Evolutionary conservation across 2,113 vertebrate species (phyloP).

Genomic region (Datnioides undecimradiatus): DNA sequence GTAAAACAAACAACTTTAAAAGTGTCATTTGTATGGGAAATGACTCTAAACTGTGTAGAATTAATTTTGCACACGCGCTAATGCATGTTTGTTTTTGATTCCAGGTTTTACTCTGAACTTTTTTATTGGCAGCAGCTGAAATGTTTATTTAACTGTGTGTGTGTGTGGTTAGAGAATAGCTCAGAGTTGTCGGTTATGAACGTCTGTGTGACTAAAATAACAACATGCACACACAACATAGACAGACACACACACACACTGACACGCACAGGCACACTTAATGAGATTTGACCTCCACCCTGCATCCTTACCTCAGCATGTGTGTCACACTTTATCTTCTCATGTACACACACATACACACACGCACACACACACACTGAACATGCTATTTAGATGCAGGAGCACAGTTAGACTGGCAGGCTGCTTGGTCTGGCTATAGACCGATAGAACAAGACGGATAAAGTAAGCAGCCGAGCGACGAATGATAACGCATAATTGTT

Average conservation of each 20-base stretch:
- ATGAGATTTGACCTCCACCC: conserved; percentile 31
- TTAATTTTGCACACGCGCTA: too few species aligned
- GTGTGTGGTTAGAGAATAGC: too few species aligned
- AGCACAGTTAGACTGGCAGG: conserved; percentile 38
- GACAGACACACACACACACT: background rate
- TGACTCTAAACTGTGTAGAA: too few species aligned
- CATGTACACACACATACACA: background rate
- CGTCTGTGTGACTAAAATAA: background rate
- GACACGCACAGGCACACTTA: background rate
- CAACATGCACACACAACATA: background rate
- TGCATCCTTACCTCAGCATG: conserved; percentile 48
- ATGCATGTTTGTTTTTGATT: too few species aligned
- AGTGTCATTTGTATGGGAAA: too few species aligned
- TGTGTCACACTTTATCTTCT: conserved; percentile 32
- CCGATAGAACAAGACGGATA: background rate
- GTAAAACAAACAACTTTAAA: too few species aligned
- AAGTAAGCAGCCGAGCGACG: background rate
- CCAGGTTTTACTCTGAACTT: too few species aligned
- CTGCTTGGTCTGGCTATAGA: conserved; percentile 35
- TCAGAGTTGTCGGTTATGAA: background rate
- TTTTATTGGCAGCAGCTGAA: background rate
- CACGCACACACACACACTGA: conserved; percentile 7
- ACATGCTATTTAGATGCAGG: conserved; percentile 46
- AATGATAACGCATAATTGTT: conserved; percentile 37
- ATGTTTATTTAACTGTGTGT: background rate